phyloP scores from a whole-genome alignment of 2,113 vertebrate genomes.

The Chionodraco myersi region DNA sequence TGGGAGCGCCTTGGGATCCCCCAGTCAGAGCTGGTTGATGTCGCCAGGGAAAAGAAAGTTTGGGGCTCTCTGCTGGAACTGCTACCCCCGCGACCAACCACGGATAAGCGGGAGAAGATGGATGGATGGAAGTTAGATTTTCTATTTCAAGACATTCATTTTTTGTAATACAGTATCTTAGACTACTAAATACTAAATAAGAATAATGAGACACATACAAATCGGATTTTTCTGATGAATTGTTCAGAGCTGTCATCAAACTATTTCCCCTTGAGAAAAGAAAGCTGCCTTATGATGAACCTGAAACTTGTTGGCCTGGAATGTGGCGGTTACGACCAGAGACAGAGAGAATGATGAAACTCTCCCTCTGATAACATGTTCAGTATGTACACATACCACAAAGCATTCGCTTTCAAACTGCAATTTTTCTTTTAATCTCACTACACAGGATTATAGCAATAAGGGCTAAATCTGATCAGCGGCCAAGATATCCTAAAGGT shows the following conservation, averaged over 20 bases:
- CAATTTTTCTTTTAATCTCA: conserved; percentile 85
- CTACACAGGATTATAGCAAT: conserved; percentile 87
- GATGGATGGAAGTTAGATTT: no score
- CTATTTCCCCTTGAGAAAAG: conserved; percentile 60
- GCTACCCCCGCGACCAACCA: no score
- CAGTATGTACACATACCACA: conserved; percentile 74
- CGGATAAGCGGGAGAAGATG: no score
- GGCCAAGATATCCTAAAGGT: conserved; percentile 91
- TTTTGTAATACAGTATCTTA: background rate
- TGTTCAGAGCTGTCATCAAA: conserved; percentile 60
- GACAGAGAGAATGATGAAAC: conserved; percentile 19
- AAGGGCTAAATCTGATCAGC: conserved; percentile 88
- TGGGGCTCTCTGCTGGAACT: no score
- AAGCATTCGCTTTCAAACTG: conserved; percentile 62
- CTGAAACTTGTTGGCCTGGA: conserved; percentile 69
- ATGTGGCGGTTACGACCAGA: conserved; percentile 60
- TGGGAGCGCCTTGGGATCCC: no score
- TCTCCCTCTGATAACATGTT: conserved; percentile 59
- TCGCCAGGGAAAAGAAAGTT: no score
- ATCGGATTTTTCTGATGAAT: conserved; percentile 45
- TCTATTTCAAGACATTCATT: background rate
- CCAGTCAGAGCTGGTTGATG: no score
- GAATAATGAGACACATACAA: conserved; percentile 9
- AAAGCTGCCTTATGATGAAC: conserved; percentile 66
- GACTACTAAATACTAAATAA: background rate